These are phyloP conservation scores for Lithophane semibrunnea DNA, from an alignment of 2,888 invertebrate genomes.

Conservation along the genomic window DNA sequence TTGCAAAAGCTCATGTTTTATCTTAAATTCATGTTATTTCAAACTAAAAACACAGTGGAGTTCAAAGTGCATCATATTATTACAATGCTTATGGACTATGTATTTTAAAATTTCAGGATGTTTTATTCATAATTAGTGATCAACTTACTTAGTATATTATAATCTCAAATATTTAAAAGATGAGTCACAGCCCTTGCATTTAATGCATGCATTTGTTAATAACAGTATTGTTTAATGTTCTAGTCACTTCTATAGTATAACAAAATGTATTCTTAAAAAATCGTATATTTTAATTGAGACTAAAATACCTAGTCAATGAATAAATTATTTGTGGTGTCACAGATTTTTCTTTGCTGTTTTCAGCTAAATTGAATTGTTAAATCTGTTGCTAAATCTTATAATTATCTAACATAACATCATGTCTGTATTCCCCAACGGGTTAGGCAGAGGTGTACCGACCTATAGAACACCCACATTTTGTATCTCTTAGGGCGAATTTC, in stretches of 20 bases:
- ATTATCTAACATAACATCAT: too few relatives aligned
- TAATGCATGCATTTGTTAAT: slow-evolving; percentile 13
- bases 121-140: slow-evolving; percentile 5
- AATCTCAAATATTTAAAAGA: neutral
- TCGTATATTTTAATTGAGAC: slow-evolving; percentile 12
- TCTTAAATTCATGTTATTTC: neutral
- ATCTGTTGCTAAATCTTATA: neutral
- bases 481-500: too few relatives aligned
- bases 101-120: neutral
- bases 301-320: slow-evolving; percentile 21
- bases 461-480: too few relatives aligned
- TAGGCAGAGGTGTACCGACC: too few relatives aligned
- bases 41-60: neutral
- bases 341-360: slow-evolving; percentile 12
- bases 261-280: neutral
- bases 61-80: neutral
- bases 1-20: neutral
- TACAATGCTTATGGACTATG: neutral
- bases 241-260: slow-evolving; percentile 13
- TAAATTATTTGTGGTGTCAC: slow-evolving; percentile 19
- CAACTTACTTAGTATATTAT: slow-evolving; percentile 2
- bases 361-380: neutral
- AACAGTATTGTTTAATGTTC: slow-evolving; percentile 19
- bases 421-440: too few relatives aligned
- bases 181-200: slow-evolving; percentile 13